Evolutionary conservation across 1,140 invertebrate species (phyloP).

Genomic region (Drosophila setifemur): DNA sequence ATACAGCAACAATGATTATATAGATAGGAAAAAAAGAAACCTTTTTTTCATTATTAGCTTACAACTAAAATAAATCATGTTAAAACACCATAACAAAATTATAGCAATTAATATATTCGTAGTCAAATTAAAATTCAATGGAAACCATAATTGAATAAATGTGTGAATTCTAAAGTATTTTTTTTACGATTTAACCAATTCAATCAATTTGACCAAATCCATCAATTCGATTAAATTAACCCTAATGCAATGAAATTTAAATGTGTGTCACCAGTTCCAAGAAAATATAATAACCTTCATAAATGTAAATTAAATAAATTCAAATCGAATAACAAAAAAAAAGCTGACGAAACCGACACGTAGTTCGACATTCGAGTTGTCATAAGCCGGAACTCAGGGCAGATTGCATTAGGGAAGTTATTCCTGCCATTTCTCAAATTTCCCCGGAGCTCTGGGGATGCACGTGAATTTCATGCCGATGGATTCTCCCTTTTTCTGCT

Average conservation of each 20-base stretch:
- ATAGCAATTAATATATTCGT: too few relatives aligned
- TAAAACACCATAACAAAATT: too few relatives aligned
- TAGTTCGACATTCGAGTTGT: slow-evolving; percentile 35
- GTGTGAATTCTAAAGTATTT: too few relatives aligned
- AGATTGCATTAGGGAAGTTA: slow-evolving; percentile 56
- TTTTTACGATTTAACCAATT: too few relatives aligned
- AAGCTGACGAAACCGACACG: slow-evolving; percentile 11
- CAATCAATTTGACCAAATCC: neutral
- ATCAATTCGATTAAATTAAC: neutral
- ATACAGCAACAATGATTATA: too few relatives aligned
- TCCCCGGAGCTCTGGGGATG: slow-evolving; percentile 23
- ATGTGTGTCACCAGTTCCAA: neutral
- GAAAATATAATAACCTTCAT: neutral
- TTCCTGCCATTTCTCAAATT: slow-evolving; percentile 15
- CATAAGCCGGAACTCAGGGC: slow-evolving; percentile 32
- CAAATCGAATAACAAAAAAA: slow-evolving; percentile 20
- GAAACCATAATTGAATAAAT: too few relatives aligned
- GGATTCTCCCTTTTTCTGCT: slow-evolving; percentile 12
- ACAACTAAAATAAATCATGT: too few relatives aligned
- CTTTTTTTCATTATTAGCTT: too few relatives aligned
- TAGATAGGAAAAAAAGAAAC: too few relatives aligned
- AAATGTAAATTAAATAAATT: slow-evolving; percentile 38
- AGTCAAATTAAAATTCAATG: too few relatives aligned
- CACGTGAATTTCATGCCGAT: slow-evolving; percentile 67
- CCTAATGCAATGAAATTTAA: neutral